These are phyloP conservation scores for Ophion slaviceki DNA, from an alignment of 2,888 invertebrate genomes.

Conservation along the genomic window DNA sequence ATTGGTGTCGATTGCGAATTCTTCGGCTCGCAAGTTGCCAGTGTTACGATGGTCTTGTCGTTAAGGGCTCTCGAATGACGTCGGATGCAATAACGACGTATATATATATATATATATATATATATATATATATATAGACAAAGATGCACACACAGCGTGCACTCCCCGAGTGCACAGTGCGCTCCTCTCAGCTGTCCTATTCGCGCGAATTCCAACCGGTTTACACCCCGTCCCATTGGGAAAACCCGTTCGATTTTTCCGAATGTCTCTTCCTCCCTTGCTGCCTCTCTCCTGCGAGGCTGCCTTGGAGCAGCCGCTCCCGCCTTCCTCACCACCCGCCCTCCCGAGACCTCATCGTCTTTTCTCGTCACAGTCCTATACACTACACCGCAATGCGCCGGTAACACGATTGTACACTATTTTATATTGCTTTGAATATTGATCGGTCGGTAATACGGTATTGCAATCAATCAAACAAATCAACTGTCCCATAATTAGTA, in stretches of 20 bases:
- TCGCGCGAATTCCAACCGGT: slow-evolving; percentile 72
- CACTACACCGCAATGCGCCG: slow-evolving; percentile 32
- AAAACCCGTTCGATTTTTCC: slow-evolving; percentile 70
- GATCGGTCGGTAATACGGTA: background rate
- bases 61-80: slow-evolving; percentile 54
- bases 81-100: slow-evolving; percentile 25
- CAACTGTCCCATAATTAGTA: background rate
- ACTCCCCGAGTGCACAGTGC: slow-evolving; percentile 1
- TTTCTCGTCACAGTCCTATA: slow-evolving; percentile 39
- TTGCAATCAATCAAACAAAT: background rate
- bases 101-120: background rate
- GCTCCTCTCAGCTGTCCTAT: slow-evolving; percentile 60
- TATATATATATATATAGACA: background rate
- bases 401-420: slow-evolving; percentile 26
- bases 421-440: slow-evolving; percentile 12
- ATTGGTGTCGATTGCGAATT: slow-evolving; percentile 8
- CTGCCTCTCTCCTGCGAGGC: slow-evolving; percentile 42
- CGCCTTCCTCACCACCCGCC: background rate
- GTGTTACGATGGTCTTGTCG: slow-evolving; percentile 22
- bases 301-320: background rate
- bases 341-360: slow-evolving; percentile 46
- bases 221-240: slow-evolving; percentile 62
- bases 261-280: slow-evolving; percentile 45
- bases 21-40: slow-evolving; percentile 15
- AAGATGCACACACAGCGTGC: background rate